A percentile compares a stretch with the other conserved stretches of the same genome.
These are phyloP conservation scores for Microctenopoma lineatum DNA, from an alignment of 2,797 vertebrate species.

Conservation along the genomic window DNA sequence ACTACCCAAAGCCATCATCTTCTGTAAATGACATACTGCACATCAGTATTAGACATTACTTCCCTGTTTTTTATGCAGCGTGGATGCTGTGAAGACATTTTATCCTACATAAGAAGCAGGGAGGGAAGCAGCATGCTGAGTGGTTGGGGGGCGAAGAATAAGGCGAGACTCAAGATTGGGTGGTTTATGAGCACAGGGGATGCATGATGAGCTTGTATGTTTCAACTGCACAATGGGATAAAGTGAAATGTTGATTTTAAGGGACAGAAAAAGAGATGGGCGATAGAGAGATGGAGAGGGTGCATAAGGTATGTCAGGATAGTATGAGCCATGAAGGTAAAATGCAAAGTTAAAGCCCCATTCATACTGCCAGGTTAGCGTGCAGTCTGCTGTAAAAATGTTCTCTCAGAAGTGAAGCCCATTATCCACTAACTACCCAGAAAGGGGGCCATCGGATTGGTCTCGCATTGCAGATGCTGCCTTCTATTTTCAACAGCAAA, in stretches of 20 bases:
- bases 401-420: slow-evolving; percentile 61
- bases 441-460: slow-evolving; percentile 59
- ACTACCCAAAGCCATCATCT: neutral
- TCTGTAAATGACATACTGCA: neutral
- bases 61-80: slow-evolving; percentile 12
- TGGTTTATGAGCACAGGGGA: slow-evolving; percentile 6
- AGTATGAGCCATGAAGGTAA: slow-evolving; percentile 44
- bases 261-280: slow-evolving; percentile 23
- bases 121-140: slow-evolving; percentile 6
- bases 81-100: slow-evolving; percentile 20
- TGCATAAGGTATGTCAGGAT: slow-evolving; percentile 23
- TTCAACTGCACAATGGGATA: slow-evolving; percentile 32
- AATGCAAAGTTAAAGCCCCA: slow-evolving; percentile 49
- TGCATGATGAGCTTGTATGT: slow-evolving; percentile 26
- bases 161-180: slow-evolving; percentile 16
- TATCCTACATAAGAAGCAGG: neutral
- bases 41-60: neutral
- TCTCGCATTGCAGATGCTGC: slow-evolving; percentile 64
- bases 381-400: slow-evolving; percentile 57
- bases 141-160: slow-evolving; percentile 6
- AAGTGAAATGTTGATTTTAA: slow-evolving; percentile 31
- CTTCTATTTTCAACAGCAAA: slow-evolving; percentile 62
- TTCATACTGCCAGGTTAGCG: slow-evolving; percentile 30
- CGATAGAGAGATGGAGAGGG: neutral
- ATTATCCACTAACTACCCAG: slow-evolving; percentile 71